These are phyloP conservation scores for Tetrao urogallus DNA, from an alignment of 2,113 vertebrate genomes.

Conservation along the genomic window DNA sequence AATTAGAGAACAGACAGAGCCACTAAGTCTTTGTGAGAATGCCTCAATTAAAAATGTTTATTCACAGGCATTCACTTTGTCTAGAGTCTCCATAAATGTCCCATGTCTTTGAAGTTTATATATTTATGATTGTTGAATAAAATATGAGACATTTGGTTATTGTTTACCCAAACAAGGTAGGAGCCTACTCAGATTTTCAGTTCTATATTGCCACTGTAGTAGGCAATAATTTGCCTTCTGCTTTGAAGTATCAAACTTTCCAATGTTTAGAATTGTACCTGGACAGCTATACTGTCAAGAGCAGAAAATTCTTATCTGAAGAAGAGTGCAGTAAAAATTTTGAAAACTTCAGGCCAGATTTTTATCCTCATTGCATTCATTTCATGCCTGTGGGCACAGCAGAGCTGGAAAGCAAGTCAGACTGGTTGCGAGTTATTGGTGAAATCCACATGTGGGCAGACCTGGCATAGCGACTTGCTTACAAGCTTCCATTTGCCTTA, in stretches of 20 bases:
- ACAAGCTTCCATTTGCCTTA: background rate
- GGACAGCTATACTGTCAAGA: background rate
- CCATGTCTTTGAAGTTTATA: background rate
- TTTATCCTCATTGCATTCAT: accelerated
- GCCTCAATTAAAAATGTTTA: background rate
- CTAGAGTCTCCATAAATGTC: accelerated
- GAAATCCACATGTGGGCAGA: background rate
- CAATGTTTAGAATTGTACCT: background rate
- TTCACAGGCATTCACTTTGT: background rate
- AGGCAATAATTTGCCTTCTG: background rate
- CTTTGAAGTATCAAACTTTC: background rate
- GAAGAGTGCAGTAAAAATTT: background rate
- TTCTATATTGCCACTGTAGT: background rate
- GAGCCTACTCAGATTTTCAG: background rate
- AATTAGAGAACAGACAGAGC: background rate
- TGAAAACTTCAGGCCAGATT: background rate
- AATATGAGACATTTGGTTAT: background rate
- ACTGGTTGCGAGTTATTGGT: background rate
- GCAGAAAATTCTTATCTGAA: background rate
- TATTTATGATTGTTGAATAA: background rate
- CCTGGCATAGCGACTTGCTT: background rate
- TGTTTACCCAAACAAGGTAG: background rate
- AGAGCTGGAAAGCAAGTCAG: background rate
- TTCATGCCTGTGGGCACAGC: background rate
- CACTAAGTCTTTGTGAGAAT: background rate